These are phyloP conservation scores for Babylonia areolata DNA, from an alignment of 1,140 invertebrate species.

Conservation along the genomic window DNA sequence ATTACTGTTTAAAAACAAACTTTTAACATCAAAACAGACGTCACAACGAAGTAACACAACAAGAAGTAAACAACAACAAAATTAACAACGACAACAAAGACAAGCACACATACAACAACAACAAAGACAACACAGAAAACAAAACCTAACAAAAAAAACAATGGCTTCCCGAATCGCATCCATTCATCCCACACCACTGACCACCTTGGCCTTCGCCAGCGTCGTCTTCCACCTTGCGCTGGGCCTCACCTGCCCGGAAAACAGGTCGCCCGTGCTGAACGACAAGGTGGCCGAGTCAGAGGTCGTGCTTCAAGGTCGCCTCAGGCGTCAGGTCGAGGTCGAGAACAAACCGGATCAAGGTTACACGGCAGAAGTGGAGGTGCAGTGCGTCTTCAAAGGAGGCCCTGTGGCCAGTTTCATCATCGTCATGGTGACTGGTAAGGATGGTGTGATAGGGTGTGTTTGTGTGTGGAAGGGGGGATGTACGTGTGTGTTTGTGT, in stretches of 20 bases:
- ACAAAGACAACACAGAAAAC: neutral
- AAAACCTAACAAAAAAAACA: neutral
- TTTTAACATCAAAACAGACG: no score
- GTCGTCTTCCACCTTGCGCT: neutral
- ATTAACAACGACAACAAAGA: no score
- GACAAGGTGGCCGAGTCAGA: constrained; percentile 8
- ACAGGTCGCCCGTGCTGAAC: neutral
- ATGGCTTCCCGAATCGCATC: neutral
- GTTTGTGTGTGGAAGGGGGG: neutral
- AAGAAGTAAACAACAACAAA: no score
- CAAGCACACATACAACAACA: no score
- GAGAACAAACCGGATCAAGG: neutral
- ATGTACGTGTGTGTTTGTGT: neutral
- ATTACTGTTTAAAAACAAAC: no score
- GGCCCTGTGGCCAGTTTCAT: neutral
- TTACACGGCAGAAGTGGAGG: neutral
- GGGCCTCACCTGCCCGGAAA: neutral
- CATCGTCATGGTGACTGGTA: neutral
- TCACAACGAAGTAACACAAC: no score
- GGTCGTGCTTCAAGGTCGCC: neutral
- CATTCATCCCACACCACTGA: neutral
- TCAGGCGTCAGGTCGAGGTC: constrained; percentile 5
- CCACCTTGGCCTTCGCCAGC: neutral
- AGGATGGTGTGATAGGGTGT: neutral
- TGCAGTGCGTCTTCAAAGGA: constrained; percentile 11